Evolutionary conservation across 2,797 vertebrate species (phyloP).

Genomic region (Molossus alvarezi): DNA sequence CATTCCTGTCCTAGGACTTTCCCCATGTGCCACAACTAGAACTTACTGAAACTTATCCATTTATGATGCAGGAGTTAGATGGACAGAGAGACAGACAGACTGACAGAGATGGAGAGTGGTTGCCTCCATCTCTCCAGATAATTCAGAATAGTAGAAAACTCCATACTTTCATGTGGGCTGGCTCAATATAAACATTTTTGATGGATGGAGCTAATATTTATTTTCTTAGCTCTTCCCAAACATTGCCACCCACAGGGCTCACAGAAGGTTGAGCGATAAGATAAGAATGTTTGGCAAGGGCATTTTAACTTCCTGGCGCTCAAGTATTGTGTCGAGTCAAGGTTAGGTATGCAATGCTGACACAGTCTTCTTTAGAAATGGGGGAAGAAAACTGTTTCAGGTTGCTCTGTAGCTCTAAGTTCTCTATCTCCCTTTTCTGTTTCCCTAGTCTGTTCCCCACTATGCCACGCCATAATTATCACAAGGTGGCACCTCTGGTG

Average conservation of each 20-base stretch:
- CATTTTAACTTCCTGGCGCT: not conserved
- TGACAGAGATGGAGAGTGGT: not conserved
- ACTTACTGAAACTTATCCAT: not conserved
- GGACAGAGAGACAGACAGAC: not conserved
- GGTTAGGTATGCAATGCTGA: not conserved
- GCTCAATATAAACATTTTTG: not conserved
- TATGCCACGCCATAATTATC: conserved; percentile 95
- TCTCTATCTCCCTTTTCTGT: not conserved
- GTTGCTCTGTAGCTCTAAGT: not conserved
- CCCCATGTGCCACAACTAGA: not conserved
- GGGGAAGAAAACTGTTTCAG: not conserved
- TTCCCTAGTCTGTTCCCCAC: conserved; percentile 93
- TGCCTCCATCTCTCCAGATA: not conserved
- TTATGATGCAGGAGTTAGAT: not conserved
- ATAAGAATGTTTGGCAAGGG: not conserved
- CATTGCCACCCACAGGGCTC: not conserved
- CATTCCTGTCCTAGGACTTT: not conserved
- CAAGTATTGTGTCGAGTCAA: not conserved
- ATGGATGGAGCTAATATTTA: not conserved
- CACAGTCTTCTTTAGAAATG: conserved; percentile 29
- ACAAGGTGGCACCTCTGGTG: conserved; percentile 91
- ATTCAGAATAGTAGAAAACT: not conserved
- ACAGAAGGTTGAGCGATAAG: not conserved
- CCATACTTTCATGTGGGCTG: not conserved
- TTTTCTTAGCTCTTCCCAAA: conserved; percentile 38